Base-by-base conservation (phyloP, 2,888 invertebrate species). In the Cremastinae sp. region DNA sequence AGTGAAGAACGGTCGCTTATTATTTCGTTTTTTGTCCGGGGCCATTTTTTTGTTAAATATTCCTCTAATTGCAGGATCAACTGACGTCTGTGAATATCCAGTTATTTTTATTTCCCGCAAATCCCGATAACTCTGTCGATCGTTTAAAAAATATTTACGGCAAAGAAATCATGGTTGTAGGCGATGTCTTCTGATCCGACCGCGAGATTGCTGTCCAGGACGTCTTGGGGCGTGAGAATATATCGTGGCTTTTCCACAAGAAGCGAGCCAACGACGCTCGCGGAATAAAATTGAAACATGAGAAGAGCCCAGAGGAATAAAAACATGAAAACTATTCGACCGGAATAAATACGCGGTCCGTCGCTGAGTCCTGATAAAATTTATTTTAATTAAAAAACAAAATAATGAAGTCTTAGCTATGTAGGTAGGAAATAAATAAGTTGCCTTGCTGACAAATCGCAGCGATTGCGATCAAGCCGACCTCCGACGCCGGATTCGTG, bases 41-140 rank as follows among this genome's bases (percentile, higher is more conserved):
- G 80, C 78, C 28, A 94, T 91, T 89, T 94, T 94, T 79, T 90
- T 92, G 9, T 91, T 88, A 84, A 92, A 93, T 20, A 95, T 88
- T 79, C 92, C 90, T 72, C 92, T 86, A 1, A 93, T 92, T 36
- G 92, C 89, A 0, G 93, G 92, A 84, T 94, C 94, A 22, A 92
- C 93, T 4, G 94, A 93, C 78, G 91, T 92, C 94, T 94, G 20
- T 36, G n/a, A 8, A 16, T 34, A 22, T 28, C 34, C 2, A 20
- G 49, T 47, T 41, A 45, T 59, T 47, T 34, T 36, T 43, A 54
- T 9, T 38, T 16, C 47, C 16, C 8, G n/a, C 7, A 16, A 10
- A 51, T 49, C 56, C 14, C 2, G 8, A 5, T 41, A 9, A 4
- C 12, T 41, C 9, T n/a, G 41, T 41, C 4, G 2, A 41, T 41